Evolutionary conservation across 2,888 invertebrate species (phyloP), one percentile per base, ranked within the genome.

Genomic region (Copidosoma aretas): DNA sequence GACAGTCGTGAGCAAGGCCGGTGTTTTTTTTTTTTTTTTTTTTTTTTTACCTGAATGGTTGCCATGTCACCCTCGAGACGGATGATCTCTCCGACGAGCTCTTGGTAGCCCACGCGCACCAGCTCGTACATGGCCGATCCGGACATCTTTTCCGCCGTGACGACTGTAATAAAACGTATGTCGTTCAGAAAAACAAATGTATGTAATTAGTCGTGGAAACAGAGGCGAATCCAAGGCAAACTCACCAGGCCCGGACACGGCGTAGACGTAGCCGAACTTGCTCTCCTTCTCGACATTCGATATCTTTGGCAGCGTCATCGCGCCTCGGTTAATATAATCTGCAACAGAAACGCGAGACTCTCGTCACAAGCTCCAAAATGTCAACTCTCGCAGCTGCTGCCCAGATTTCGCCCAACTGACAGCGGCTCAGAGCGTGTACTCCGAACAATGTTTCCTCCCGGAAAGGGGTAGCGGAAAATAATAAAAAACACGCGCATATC

Each of bases 51-150:
- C 90, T 99, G 99, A 85, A 99, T 98, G 77, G 99, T 99, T 72
- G 99, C 99, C 93, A 97, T 94, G 86, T 99, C 99, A 70, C 98
- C 98, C 87, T 99, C 99, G 73, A 99, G 89, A 86, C 99, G 93
- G 86, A 99, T 99, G 86, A 99, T 99, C 88, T 99, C 99, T 75
- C 99, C 99, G 19, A 99, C 99, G 80, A 99, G 88, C 86, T 99
- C 98, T 78, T 91, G 90, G 86, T 99, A 98, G 1, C 99, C 99
- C 53, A 99, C 99, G 77, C 99, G 91, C 74, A 99, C 99, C 87
- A 99, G 86, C 87, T 99, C 99, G 91, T 98, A 99, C 98, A 99
- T 99, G 89, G 98, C 98, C 39, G 98, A 94, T 73, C 99, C 99
- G 71, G 97, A 91, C 99, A 99, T 99, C 84, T 93, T 93, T 85